phyloP scores from a whole-genome alignment of 2,797 vertebrate genomes.

The Darevskia nairensis region DNA sequence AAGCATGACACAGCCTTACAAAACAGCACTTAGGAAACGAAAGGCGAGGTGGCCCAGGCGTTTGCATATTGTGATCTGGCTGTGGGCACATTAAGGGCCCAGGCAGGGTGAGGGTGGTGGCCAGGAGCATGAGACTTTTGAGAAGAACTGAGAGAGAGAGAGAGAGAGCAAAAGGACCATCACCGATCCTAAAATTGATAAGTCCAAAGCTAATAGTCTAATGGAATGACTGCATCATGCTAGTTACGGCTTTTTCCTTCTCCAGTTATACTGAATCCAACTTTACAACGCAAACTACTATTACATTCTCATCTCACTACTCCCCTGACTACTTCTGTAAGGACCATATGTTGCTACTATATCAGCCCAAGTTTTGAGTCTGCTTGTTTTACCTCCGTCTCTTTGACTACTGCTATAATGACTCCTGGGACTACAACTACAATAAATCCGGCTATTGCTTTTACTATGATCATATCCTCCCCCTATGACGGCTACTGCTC shows the following conservation, averaged over 20 bases:
- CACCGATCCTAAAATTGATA: neutral
- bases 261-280: constrained; percentile 51
- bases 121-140: too few species aligned
- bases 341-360: neutral
- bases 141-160: too few species aligned
- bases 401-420: neutral
- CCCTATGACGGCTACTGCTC: neutral
- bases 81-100: constrained; percentile 62
- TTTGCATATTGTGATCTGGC: constrained; percentile 79
- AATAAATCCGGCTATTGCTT: neutral
- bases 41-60: constrained; percentile 81
- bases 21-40: constrained; percentile 89
- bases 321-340: neutral
- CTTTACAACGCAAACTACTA: constrained; percentile 16
- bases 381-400: neutral
- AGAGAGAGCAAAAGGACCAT: too few species aligned
- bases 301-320: constrained; percentile 23
- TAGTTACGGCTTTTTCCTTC: neutral
- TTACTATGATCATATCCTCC: neutral
- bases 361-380: neutral
- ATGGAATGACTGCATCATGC: neutral
- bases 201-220: too few species aligned
- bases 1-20: constrained; percentile 95
- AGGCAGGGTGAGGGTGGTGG: too few species aligned
- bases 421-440: neutral